Base-by-base conservation (phyloP, 2,888 invertebrate species). In the Eupithecia vulgata region DNA sequence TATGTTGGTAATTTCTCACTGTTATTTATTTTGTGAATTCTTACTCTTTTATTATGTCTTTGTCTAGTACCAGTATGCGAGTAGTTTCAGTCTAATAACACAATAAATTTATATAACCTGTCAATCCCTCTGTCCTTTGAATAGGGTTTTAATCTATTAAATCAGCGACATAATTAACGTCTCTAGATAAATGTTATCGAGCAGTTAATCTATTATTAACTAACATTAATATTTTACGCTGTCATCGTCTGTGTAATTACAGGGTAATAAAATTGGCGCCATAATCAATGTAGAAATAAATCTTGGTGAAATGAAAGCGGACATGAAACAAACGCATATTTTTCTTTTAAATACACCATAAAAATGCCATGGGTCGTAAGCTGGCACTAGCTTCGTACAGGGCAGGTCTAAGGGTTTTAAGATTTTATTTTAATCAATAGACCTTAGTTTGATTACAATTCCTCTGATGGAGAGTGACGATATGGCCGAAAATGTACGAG, bases 201-300 rank as follows among this genome's bases (percentile, higher is more conserved):
- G 78, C 79, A 76, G 80, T 79, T 82, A 82, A 85, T 86, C 86
- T 85, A 88, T 87, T 89, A 90, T 87, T 89, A 80, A 77, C 73
- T 72, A 84, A 78, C 75, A 76, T 86, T 84, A 82, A 90, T 92
- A 92, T 88, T 89, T 91, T 83, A 90, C 78, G 87, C 85, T 88
- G 89, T 89, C 91, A 88, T 89, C 87, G 84, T 86, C 81, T 80
- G 82, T 87, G 87, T 91, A 91, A 92, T 93, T 91, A 92, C 84
- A 85, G 84, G 87, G 85, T 83, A 89, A 88, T 86, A 88, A 87
- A 88, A 89, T 87, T 89, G 90, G 89, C 90, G 90, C 89, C 83
- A 86, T 93, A 93, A 94, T 94, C 93, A 92, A 90, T 89, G 92
- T 88, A 87, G 84, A 87, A 89, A 91, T 92, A 91, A 92, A 92